Evolutionary conservation across 2,113 vertebrate genomes (phyloP).

Genomic region (Eolophus roseicapilla): DNA sequence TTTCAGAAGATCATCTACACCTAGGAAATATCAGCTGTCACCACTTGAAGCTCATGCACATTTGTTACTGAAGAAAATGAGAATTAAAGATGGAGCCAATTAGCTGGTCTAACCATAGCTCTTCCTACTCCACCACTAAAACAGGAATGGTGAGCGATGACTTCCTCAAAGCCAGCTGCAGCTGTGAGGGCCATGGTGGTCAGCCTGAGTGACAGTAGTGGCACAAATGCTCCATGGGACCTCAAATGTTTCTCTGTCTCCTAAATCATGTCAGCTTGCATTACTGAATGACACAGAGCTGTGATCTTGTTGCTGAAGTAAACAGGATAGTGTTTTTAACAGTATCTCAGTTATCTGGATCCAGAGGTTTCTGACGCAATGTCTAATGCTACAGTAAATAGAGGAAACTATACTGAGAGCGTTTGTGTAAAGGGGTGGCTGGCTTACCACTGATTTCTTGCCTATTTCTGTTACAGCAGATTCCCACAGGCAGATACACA

Average conservation of each 20-base stretch:
- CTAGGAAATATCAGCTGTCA: background rate
- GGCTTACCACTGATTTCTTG: background rate
- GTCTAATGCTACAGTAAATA: background rate
- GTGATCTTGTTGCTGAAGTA: background rate
- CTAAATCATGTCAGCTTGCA: background rate
- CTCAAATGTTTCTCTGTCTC: background rate
- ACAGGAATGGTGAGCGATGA: background rate
- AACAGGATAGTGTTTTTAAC: background rate
- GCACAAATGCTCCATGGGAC: background rate
- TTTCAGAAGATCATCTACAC: background rate
- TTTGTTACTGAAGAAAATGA: background rate
- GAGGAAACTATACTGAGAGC: background rate
- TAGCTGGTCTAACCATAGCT: background rate
- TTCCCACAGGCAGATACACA: rapidly evolving
- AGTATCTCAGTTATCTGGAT: background rate
- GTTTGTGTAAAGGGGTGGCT: background rate
- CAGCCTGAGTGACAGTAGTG: background rate
- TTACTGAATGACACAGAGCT: background rate
- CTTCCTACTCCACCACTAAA: background rate
- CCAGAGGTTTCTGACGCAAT: background rate
- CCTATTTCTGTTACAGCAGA: background rate
- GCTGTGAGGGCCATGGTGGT: background rate
- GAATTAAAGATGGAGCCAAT: background rate
- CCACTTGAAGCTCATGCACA: background rate
- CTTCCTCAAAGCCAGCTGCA: background rate